Evolutionary conservation across 2,113 vertebrate genomes (phyloP), one percentile per base, ranked within the genome.

Genomic region (Clupea harengus): DNA sequence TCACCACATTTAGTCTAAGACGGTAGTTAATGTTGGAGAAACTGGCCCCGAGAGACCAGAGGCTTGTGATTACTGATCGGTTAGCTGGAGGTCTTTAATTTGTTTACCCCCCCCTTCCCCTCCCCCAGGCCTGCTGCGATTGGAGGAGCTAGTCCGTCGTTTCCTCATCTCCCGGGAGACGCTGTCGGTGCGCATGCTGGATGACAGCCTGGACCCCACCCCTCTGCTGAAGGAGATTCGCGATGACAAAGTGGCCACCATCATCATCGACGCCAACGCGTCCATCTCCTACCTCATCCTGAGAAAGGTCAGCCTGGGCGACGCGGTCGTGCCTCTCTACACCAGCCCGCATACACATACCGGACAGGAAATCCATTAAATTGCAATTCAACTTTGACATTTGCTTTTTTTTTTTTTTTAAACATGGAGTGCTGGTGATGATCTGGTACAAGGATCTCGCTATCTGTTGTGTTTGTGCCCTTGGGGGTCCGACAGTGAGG

Each of bases 141-240:
- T 97, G 92, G 97, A 98, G 91, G 97, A 97, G 91, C 92, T 98
- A 85, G 95, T 98, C 45, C 95, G 96, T 0, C 95, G 95, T 84
- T 98, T 98, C 89, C 96, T 97, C 45, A 98, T 98, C 94, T 97
- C 97, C 86, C 94, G 97, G 93, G 97, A 98, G 85, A 96, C 96
- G 0, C 93, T 98, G 82, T 97, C 96, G 0, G 95, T 98, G 88
- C 93, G 97, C 64, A 97, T 98, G 96, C 92, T 98, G 89, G 96
- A 97, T 0, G 96, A 97, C 72, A 94, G 94, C 88, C 93, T 94
- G 81, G 96, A 98, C 91, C 97, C 97, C 25, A 98, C 97, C 0
- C 96, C 97, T 0, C 88, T 97, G 83, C 94, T 98, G 87, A 98
- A 98, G 92, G 97, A 98, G 94, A 98, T 98, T 87, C 94, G 97